Base-by-base conservation (phyloP, 2,797 vertebrate species). In the Loris lydekkerianus region DNA sequence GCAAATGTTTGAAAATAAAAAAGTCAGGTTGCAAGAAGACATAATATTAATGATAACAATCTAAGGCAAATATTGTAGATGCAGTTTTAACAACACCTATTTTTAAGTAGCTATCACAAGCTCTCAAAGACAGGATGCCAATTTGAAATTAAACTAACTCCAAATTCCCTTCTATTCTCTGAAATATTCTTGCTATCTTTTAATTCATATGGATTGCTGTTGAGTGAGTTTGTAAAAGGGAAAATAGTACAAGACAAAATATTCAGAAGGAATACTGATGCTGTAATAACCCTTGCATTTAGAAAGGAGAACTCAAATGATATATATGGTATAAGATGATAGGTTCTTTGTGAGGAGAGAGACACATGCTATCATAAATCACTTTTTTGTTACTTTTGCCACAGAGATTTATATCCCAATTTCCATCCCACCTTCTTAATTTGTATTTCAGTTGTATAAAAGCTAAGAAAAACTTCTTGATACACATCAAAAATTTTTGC, bases 191-290 rank as follows among this genome's bases (percentile, higher is more conserved):
- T 37, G 18, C 6, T 56, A 6, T 69, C 83, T 84, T 87, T 92
- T 72, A 69, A 53, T 77, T 89, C n/a, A 14, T 25, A 15, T 76
- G 58, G 5, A 70, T 63, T 77, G 34, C 20, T 69, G 43, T 83
- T 31, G 70, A 69, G 20, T 15, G 60, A 67, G 15, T 29, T 15
- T 76, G 10, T 67, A 78, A 83, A 72, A 25, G 23, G 18, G 34
- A 78, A 92, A 89, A 77, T 20, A 61, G 15, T 46, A 31, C 25
- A 65, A 95, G 29, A 65, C 37, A 89, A 94, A 92, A 83, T 70
- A 89, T 70, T 76, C 27, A 76, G 49, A 83, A 70, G 43, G 5
- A 60, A 83, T 75, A 31, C 21, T 76, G 31, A 87, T 53, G 67
- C 40, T 49, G 31, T 69, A 69, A 76, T 69, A 75, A 75, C 11